These are phyloP conservation scores for Tragulus kanchil DNA, from an alignment of 2,113 vertebrate genomes.

Conservation along the genomic window DNA sequence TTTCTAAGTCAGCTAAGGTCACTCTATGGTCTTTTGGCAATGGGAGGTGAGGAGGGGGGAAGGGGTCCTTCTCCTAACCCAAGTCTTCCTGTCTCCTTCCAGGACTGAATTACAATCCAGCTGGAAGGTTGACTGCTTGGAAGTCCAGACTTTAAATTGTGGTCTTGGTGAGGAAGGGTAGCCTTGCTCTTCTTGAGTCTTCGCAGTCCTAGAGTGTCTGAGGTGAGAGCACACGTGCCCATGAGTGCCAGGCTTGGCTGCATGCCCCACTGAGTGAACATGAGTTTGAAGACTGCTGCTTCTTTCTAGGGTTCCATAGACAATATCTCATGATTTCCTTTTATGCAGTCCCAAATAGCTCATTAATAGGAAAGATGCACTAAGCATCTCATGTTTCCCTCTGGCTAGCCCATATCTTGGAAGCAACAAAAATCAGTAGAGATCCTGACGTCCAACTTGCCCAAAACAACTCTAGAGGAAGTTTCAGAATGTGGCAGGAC, in stretches of 20 bases:
- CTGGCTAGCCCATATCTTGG: background rate
- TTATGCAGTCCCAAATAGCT: background rate
- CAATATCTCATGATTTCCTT: background rate
- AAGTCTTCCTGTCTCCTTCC: background rate
- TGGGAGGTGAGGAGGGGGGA: background rate
- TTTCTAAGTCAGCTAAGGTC: background rate
- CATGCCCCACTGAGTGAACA: background rate
- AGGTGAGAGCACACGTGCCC: background rate
- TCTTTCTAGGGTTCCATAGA: background rate
- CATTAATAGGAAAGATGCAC: background rate
- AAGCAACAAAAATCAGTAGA: background rate
- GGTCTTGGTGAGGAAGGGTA: background rate
- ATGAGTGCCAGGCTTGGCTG: fast-evolving
- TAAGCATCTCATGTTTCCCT: background rate
- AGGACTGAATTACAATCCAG: background rate
- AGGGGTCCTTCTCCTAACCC: too few relatives aligned
- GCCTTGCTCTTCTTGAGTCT: background rate
- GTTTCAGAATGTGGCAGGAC: background rate
- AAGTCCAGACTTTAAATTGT: background rate
- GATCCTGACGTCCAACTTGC: background rate
- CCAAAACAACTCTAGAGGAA: background rate
- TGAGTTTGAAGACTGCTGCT: background rate
- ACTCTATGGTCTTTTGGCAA: background rate
- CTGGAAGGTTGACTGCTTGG: background rate
- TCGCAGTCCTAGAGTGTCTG: fast-evolving